Evolutionary conservation across 2,888 invertebrate genomes (phyloP).

Genomic region (Parnassius glacialis): DNA sequence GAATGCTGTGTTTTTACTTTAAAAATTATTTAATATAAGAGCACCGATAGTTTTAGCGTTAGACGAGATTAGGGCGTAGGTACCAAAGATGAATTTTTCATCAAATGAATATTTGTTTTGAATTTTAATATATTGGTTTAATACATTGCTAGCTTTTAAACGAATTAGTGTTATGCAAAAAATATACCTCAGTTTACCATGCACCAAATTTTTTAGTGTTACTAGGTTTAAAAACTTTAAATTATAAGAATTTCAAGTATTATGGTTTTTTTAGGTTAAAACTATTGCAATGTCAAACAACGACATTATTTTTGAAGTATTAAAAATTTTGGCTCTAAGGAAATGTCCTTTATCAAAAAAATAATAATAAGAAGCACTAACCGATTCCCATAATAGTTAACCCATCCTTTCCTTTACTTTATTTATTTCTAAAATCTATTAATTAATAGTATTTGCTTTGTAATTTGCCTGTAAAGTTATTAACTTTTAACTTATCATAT

Average conservation of each 20-base stretch:
- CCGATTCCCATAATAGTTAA: slow-evolving; percentile 49
- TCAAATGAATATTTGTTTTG: slow-evolving; percentile 73
- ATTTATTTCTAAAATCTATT: slow-evolving; percentile 66
- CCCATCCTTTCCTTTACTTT: slow-evolving; percentile 69
- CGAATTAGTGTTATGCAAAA: slow-evolving; percentile 40
- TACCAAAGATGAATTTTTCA: slow-evolving; percentile 76
- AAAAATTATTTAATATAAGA: slow-evolving; percentile 33
- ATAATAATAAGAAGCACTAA: slow-evolving; percentile 46
- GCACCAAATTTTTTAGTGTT: slow-evolving; percentile 74
- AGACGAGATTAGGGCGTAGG: slow-evolving; percentile 63
- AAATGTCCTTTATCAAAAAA: slow-evolving; percentile 29
- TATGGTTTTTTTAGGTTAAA: slow-evolving; percentile 47
- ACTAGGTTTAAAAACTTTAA: slow-evolving; percentile 47
- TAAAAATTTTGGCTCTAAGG: slow-evolving; percentile 36
- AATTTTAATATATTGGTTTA: slow-evolving; percentile 42
- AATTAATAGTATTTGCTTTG: slow-evolving; percentile 64
- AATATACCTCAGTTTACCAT: slow-evolving; percentile 79
- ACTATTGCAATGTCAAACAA: slow-evolving; percentile 39
- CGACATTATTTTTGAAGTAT: slow-evolving; percentile 27
- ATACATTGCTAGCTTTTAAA: slow-evolving; percentile 38
- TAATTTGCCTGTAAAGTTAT: slow-evolving; percentile 66
- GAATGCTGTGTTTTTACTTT: slow-evolving; percentile 13
- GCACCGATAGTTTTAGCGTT: slow-evolving; percentile 65
- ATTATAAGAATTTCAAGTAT: slow-evolving; percentile 58
- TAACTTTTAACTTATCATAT: slow-evolving; percentile 36